Base-by-base conservation (phyloP, 1,140 invertebrate genomes). In the Lamellibrachia luymesi region DNA sequence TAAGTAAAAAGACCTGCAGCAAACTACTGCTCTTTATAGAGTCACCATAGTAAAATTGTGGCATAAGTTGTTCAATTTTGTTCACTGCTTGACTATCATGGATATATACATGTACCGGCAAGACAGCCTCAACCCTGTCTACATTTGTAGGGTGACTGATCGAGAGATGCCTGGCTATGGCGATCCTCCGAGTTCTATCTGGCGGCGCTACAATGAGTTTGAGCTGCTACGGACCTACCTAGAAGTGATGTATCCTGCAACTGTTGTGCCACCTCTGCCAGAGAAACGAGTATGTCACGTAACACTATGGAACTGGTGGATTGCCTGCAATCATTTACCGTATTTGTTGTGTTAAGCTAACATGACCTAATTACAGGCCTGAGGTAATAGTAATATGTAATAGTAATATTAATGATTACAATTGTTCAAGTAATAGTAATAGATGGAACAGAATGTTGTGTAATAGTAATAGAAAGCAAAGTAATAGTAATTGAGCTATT, bases 201-300 rank as follows among this genome's bases (percentile, higher is more conserved):
- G 98, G 98, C 96, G 98, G 94, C 96, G 98, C 92, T 98, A 98
- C 94, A 98, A 98, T 94, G 98, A 98, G 96, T 98, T 98, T 97
- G 98, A 98, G 95, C 97, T 98, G 94, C 97, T 98, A 51, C 96
- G 97, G 94, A 97, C 97, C 94, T 98, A 98, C 95, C 96, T 98
- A 93, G 97, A 98, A 95, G 97, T 97, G 50, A 97, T 97, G 80
- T 98, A 98, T 96, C 98, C 98, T 13, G 97, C 97, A 95, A 97
- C 98, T 91, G 97, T 98, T 49, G 97, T 98, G 94, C 98, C 98
- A 91, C 98, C 98, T 64, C 96, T 98, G 92, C 98, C 98, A 50
- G 98, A 98, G 94, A 98, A 98, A 96, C 97, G 97, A 95, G 98
- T 96, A 93, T 51, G 93, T 92, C 17, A 91, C 51, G 38, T 38